Evolutionary conservation across 2,113 vertebrate species (phyloP), one percentile per base, ranked within the genome.

Genomic region (Irena cyanogastra): DNA sequence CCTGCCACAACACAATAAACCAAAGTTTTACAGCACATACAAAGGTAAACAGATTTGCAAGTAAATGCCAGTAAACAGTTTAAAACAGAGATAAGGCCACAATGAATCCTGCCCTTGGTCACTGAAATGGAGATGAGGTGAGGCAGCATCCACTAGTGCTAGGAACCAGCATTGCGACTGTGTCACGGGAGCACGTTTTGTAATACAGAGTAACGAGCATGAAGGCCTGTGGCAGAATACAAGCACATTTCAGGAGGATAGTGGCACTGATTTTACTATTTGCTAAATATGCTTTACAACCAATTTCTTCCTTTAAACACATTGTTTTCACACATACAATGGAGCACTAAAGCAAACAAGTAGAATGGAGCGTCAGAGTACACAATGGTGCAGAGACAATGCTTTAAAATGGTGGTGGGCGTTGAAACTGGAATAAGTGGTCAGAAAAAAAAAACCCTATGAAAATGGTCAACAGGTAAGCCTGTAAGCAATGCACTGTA

Each of bases 21-120:
- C 10, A 30, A 91, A 88, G 81, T 83, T 92, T 93, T 95, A 93
- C 53, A 96, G 74, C 83, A 87, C 83, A 74, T 47, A 92, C 72
- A 95, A 84, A 92, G 96, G 93, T 92, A 97, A 97, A 96, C 96
- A 96, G 79, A 72, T 93, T 89, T 94, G 95, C 93, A 94, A 97
- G 95, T 92, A 91, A 97, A 96, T 97, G 96, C 95, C 93, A 93
- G 94, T 97, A 96, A 98, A 97, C 97, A 97, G 96, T 95, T 95
- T 88, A 94, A 95, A 96, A 94, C 90, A 94, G 90, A 97, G 96
- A 96, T 98, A 98, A 98, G 98, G 98, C 98, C 98, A 98, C 98
- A 92, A 95, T 94, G 98, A 98, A 96, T 96, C 96, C 97, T 97
- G 98, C 97, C 97, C 97, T 98, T 94, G 93, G 97, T 97, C 97